A percentile compares a stretch with the other conserved stretches of the same genome.
phyloP scores from a whole-genome alignment of 35 echinoderm and acorn worm genomes.

The Lytechinus variegatus region DNA sequence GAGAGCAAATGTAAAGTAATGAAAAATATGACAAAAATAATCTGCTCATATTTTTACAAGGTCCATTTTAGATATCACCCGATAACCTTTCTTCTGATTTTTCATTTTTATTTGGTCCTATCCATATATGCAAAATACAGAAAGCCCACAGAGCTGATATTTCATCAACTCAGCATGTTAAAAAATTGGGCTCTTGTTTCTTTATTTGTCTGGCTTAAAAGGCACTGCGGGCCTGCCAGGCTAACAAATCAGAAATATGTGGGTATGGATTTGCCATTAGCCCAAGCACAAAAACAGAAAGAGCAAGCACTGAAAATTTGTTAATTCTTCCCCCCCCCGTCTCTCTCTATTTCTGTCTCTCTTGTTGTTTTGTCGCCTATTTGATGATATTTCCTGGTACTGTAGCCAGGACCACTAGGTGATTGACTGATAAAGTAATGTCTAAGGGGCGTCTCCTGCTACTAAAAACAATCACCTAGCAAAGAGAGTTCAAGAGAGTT shows the following conservation, averaged over 20 bases:
- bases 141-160: slow-evolving; percentile 5
- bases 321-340: background rate
- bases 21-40: background rate
- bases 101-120: background rate
- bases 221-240: background rate
- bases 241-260: background rate
- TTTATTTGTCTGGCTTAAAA: background rate
- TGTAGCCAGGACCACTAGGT: background rate
- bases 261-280: slow-evolving; percentile 23
- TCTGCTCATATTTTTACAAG: background rate
- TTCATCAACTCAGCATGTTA: slow-evolving; percentile 34
- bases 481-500: background rate
- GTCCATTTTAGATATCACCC: background rate
- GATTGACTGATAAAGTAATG: background rate
- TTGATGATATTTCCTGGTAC: slow-evolving; percentile 38
- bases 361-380: slow-evolving; percentile 24
- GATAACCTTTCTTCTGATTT: background rate
- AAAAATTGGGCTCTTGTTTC: slow-evolving; percentile 3
- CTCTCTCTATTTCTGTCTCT: background rate
- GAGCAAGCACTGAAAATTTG: background rate
- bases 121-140: background rate
- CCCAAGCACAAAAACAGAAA: background rate
- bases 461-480: background rate
- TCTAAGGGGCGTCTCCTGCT: background rate
- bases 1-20: background rate